Evolutionary conservation across 2,797 vertebrate genomes (phyloP).

Genomic region (Arnoldichthys spilopterus): DNA sequence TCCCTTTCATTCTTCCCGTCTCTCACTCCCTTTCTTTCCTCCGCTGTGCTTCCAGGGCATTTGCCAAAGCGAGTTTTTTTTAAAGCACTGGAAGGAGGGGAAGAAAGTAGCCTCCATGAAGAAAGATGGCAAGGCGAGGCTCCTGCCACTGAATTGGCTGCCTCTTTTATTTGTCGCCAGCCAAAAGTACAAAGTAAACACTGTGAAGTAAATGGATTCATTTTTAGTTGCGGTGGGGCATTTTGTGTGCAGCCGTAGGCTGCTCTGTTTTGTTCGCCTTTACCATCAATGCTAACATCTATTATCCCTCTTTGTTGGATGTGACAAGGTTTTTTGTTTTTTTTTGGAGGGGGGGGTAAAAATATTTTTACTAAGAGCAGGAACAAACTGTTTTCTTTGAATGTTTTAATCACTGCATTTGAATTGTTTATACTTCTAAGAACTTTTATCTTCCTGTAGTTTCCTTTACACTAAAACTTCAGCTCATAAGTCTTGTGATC

Average conservation of each 20-base stretch:
- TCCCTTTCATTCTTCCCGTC: conserved; percentile 75
- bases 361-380: conserved; percentile 72
- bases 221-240: conserved; percentile 78
- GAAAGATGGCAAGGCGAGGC: conserved; percentile 71
- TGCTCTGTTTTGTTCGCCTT: conserved; percentile 75
- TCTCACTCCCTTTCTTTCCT: conserved; percentile 58
- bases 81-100: conserved; percentile 76
- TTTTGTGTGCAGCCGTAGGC: conserved; percentile 73
- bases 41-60: conserved; percentile 74
- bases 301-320: conserved; percentile 74
- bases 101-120: conserved; percentile 65
- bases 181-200: conserved; percentile 85
- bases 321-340: conserved; percentile 72
- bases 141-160: conserved; percentile 72
- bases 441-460: conserved; percentile 10
- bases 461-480: conserved; percentile 6
- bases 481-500: background rate
- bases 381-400: conserved; percentile 64
- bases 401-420: conserved; percentile 38
- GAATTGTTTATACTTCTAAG: conserved; percentile 31
- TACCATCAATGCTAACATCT: conserved; percentile 74
- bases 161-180: conserved; percentile 69
- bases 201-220: conserved; percentile 81
- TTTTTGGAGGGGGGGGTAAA: conserved; percentile 52
- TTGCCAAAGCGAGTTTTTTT: conserved; percentile 77